A percentile compares a stretch with the other conserved stretches of the same genome.
Conservation (phyloP, 2,888 invertebrate genomes). For the Cryptus armator region DNA sequence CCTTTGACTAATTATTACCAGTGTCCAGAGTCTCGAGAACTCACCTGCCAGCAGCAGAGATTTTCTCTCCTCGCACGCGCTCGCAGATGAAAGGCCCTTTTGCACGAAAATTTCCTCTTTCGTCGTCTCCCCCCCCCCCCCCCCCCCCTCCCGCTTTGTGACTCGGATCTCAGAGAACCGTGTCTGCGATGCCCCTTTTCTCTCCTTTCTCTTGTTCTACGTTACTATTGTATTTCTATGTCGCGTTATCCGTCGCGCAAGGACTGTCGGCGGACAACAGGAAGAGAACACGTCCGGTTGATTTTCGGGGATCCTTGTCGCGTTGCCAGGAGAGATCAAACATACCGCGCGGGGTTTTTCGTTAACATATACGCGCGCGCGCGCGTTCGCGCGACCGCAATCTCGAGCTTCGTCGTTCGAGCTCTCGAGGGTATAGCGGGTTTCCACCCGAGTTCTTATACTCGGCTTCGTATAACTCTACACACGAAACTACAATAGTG, state of each 20-base stretch:
- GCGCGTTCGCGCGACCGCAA: neutral
- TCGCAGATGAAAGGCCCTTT: constrained; percentile 31
- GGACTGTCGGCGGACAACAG: constrained; percentile 27
- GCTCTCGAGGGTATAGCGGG: neutral
- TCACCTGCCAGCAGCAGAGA: constrained; percentile 60
- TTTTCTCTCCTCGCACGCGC: neutral
- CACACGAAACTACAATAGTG: neutral
- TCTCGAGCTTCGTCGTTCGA: neutral
- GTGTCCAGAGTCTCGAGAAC: constrained; percentile 24
- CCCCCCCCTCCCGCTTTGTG: constrained; percentile 11
- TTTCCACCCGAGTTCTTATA: neutral
- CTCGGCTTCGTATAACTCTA: neutral
- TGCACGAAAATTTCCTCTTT: neutral
- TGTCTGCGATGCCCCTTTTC: constrained; percentile 2
- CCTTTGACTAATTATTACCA: constrained; percentile 56
- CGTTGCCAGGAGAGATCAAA: constrained; percentile 14
- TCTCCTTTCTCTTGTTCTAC: constrained; percentile 17
- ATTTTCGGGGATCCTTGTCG: constrained; percentile 34
- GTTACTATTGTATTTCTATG: constrained; percentile 38
- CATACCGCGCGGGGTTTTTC: neutral
- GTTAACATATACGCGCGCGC: neutral
- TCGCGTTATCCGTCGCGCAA: constrained; percentile 12
- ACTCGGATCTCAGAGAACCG: neutral
- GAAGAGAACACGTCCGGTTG: constrained; percentile 48
- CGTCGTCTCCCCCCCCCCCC: constrained; percentile 4